Evolutionary conservation across 2,888 invertebrate genomes (phyloP).

Genomic region (Tortricodes alternella): DNA sequence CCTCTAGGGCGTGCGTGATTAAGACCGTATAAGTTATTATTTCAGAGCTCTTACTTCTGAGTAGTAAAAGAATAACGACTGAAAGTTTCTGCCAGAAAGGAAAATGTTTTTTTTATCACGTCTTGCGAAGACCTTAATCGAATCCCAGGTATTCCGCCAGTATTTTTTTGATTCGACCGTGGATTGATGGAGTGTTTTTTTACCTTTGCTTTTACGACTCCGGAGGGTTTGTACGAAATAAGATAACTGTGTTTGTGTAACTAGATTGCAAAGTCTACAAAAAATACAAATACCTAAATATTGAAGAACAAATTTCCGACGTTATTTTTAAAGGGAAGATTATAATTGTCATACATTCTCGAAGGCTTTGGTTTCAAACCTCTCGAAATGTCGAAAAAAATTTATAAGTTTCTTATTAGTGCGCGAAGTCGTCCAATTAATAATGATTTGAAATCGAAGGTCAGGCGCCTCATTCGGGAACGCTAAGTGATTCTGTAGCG

Average conservation of each 20-base stretch:
- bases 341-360: too few species aligned
- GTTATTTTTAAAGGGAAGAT: too few species aligned
- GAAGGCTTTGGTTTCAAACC: too few species aligned
- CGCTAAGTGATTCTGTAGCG: too few species aligned
- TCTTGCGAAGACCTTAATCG: slow-evolving; percentile 12
- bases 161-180: slow-evolving; percentile 5
- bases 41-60: not conserved
- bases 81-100: not conserved
- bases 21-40: slow-evolving; percentile 2
- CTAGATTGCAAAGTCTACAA: not conserved
- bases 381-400: too few species aligned
- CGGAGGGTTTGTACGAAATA: not conserved
- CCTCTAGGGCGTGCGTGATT: slow-evolving; percentile 11
- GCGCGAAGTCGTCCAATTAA: too few species aligned
- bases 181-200: slow-evolving; percentile 17
- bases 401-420: too few species aligned
- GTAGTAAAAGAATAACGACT: slow-evolving; percentile 13
- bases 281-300: not conserved
- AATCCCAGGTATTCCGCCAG: slow-evolving; percentile 20
- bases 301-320: too few species aligned
- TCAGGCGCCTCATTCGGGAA: too few species aligned
- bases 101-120: slow-evolving; percentile 17
- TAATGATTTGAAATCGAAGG: too few species aligned
- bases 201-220: slow-evolving; percentile 18
- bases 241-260: slow-evolving; percentile 3